A percentile compares a stretch with the other conserved stretches of the same genome.
Conservation (phyloP, 2,113 vertebrate genomes). For the Rhynchopsitta pachyrhyncha region DNA sequence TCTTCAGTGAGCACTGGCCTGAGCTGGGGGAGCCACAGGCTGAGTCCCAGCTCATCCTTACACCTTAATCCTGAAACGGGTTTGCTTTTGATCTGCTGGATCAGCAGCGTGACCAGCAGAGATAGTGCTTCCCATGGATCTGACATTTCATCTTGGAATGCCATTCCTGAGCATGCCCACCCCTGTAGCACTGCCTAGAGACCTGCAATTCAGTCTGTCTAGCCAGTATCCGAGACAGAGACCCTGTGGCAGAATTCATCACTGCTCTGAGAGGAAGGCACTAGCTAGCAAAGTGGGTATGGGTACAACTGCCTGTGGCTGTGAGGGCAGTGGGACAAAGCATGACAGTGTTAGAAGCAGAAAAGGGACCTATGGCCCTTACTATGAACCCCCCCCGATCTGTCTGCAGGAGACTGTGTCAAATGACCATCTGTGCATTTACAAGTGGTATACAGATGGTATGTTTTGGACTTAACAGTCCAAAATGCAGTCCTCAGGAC, state of each 20-base stretch:
- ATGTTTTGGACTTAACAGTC: neutral
- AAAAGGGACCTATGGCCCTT: neutral
- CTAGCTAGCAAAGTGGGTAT: neutral
- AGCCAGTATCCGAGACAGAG: neutral
- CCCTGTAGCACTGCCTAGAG: neutral
- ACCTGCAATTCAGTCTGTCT: neutral
- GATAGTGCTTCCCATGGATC: neutral
- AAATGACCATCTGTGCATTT: accelerated
- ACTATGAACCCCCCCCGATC: neutral
- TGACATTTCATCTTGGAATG: neutral
- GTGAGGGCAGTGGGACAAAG: neutral
- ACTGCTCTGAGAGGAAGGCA: neutral
- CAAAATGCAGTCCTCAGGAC: neutral
- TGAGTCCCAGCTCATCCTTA: neutral
- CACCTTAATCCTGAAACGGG: neutral
- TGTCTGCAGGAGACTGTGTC: neutral
- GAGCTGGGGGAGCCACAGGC: neutral
- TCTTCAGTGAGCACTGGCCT: neutral
- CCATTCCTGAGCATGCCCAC: neutral
- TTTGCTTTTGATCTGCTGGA: neutral
- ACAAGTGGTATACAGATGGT: neutral
- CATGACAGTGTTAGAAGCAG: neutral
- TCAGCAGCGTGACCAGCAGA: neutral
- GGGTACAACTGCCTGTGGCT: neutral
- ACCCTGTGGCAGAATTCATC: neutral